Evolutionary conservation across 2,797 vertebrate genomes (phyloP).

Genomic region (Lutjanus argentimaculatus): DNA sequence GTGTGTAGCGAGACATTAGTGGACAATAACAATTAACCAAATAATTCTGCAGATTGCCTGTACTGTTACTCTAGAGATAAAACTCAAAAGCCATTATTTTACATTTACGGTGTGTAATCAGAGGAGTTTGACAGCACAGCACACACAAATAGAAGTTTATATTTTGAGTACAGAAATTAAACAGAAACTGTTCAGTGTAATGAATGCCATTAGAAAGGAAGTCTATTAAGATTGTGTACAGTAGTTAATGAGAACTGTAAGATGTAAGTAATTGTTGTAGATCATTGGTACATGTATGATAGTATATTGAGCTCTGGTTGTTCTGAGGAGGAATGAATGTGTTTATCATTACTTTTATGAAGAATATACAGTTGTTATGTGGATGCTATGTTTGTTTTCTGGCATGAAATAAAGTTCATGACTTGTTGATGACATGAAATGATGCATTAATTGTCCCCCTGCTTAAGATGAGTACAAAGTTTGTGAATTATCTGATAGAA

Average conservation of each 20-base stretch:
- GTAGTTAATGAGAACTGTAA: constrained; percentile 50
- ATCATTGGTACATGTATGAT: constrained; percentile 63
- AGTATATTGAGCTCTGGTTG: constrained; percentile 29
- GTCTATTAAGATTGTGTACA: constrained; percentile 59
- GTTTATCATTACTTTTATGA: constrained; percentile 63
- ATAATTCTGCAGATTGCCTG: constrained; percentile 44
- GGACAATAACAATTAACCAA: constrained; percentile 33
- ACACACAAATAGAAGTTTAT: constrained; percentile 64
- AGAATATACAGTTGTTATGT: constrained; percentile 67
- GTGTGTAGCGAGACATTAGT: constrained; percentile 28
- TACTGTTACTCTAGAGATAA: constrained; percentile 52
- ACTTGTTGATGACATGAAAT: constrained; percentile 58
- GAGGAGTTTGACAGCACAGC: constrained; percentile 41
- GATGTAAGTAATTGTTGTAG: constrained; percentile 58
- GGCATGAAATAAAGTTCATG: constrained; percentile 84
- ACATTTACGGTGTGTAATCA: constrained; percentile 51
- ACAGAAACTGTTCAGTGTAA: constrained; percentile 46
- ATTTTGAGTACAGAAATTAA: constrained; percentile 69
- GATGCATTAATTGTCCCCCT: neutral
- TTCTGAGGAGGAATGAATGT: constrained; percentile 61
- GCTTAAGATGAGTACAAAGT: neutral
- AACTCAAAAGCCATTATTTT: constrained; percentile 70
- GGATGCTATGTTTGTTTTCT: constrained; percentile 75
- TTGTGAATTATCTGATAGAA: constrained; percentile 4
- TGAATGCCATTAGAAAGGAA: constrained; percentile 11